phyloP scores from a whole-genome alignment of 1,140 invertebrate genomes.

The Pseudomyrmex dendroicus region DNA sequence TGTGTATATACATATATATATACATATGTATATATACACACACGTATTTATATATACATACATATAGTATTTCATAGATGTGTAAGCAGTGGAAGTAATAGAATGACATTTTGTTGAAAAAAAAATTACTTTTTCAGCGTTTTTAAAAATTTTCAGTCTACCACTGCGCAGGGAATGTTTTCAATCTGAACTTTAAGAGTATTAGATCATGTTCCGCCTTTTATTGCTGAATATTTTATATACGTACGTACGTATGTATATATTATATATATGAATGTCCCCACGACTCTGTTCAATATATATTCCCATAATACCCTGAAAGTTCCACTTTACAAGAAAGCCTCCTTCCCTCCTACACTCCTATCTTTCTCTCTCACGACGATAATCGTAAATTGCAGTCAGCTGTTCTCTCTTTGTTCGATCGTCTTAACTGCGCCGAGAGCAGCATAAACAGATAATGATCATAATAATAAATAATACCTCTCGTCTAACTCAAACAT shows the following conservation, averaged over 20 bases:
- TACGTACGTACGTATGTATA: slow-evolving; percentile 1
- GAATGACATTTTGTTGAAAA: slow-evolving; percentile 20
- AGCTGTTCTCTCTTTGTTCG: slow-evolving; percentile 43
- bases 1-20: no score
- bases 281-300: slow-evolving; percentile 39
- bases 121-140: slow-evolving; percentile 28
- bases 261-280: slow-evolving; percentile 8
- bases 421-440: slow-evolving; percentile 14
- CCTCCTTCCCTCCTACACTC: background rate
- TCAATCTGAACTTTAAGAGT: slow-evolving; percentile 27
- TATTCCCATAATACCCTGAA: slow-evolving; percentile 1
- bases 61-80: slow-evolving; percentile 20
- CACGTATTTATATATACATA: background rate
- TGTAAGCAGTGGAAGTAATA: slow-evolving; percentile 10
- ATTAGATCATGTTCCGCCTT: slow-evolving; percentile 59
- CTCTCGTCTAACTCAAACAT: background rate
- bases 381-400: slow-evolving; percentile 26
- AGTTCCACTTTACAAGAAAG: slow-evolving; percentile 36
- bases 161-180: slow-evolving; percentile 52
- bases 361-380: background rate
- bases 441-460: slow-evolving; percentile 33
- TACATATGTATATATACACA: background rate
- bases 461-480: background rate
- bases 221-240: slow-evolving; percentile 44
- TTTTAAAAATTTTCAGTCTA: slow-evolving; percentile 53